Conservation (phyloP, 2,888 invertebrate species). For the Dioctria rufipes region DNA sequence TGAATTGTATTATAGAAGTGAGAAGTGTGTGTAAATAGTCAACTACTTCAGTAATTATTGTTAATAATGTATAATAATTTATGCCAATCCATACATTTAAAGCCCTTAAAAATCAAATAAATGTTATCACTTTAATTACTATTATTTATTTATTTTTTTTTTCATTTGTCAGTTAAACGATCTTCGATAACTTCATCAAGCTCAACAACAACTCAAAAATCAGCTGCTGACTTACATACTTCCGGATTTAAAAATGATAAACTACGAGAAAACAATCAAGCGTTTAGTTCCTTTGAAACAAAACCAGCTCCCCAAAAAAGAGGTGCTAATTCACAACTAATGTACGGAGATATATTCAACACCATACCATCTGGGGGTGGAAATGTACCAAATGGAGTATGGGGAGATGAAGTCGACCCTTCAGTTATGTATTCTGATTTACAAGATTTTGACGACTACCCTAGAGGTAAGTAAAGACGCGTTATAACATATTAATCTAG, state of each 20-base stretch:
- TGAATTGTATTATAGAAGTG: no score
- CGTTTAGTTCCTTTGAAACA: slow-evolving; percentile 58
- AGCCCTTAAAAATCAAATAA: no score
- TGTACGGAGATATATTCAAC: slow-evolving; percentile 60
- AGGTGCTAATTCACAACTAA: slow-evolving; percentile 65
- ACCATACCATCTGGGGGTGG: slow-evolving; percentile 16
- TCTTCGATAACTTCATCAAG: slow-evolving; percentile 31
- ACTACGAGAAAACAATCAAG: slow-evolving; percentile 36
- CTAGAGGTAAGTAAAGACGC: slow-evolving; percentile 62
- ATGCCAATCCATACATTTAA: no score
- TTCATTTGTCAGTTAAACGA: slow-evolving; percentile 46
- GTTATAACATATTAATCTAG: not conserved
- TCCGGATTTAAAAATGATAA: slow-evolving; percentile 39
- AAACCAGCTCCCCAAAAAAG: slow-evolving; percentile 67
- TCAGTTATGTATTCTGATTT: slow-evolving; percentile 65
- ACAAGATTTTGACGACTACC: slow-evolving; percentile 69
- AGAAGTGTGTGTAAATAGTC: no score
- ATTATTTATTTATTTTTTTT: not conserved
- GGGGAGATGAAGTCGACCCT: slow-evolving; percentile 69
- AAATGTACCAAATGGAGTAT: slow-evolving; percentile 64
- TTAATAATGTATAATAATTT: no score
- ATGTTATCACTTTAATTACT: no score
- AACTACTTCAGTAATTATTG: no score
- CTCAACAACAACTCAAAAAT: slow-evolving; percentile 30
- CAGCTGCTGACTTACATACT: slow-evolving; percentile 7